Conservation (phyloP, 2,888 invertebrate genomes). For the Clivina fossor region DNA sequence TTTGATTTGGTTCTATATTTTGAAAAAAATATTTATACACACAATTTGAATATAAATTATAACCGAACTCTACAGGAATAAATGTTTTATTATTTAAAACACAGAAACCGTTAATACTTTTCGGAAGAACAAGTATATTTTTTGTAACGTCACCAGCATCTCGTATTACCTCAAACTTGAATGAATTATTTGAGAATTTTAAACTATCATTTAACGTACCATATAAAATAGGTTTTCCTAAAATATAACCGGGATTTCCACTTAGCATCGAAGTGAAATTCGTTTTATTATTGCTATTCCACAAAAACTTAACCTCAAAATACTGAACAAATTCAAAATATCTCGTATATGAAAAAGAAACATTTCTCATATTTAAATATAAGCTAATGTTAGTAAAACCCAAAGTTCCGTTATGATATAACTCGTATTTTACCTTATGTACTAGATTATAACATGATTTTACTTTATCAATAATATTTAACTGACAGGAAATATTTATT, state of each 20-base stretch:
- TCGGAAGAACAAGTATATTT: constrained; percentile 51
- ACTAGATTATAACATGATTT: constrained; percentile 48
- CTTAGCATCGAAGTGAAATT: constrained; percentile 55
- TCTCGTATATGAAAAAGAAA: constrained; percentile 36
- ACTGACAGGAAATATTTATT: constrained; percentile 38
- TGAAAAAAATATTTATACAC: constrained; percentile 42
- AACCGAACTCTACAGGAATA: constrained; percentile 55
- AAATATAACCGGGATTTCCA: constrained; percentile 76
- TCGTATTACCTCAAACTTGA: constrained; percentile 39
- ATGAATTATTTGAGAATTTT: constrained; percentile 18
- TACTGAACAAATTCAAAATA: constrained; percentile 43
- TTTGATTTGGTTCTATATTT: constrained; percentile 37
- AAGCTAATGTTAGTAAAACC: constrained; percentile 52
- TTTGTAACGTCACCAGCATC: constrained; percentile 41
- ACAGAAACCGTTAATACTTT: constrained; percentile 55
- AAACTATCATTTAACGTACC: constrained; percentile 30
- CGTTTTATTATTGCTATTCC: constrained; percentile 44
- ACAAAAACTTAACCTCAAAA: constrained; percentile 47
- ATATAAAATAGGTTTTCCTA: constrained; percentile 63
- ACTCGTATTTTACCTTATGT: constrained; percentile 47
- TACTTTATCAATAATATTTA: constrained; percentile 38
- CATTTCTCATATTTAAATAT: constrained; percentile 44
- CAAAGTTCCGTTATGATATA: constrained; percentile 53
- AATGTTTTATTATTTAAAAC: constrained; percentile 48
- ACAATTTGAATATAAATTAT: constrained; percentile 56